Evolutionary conservation across 2,888 invertebrate species (phyloP).

Genomic region (Craniophora ligustri): DNA sequence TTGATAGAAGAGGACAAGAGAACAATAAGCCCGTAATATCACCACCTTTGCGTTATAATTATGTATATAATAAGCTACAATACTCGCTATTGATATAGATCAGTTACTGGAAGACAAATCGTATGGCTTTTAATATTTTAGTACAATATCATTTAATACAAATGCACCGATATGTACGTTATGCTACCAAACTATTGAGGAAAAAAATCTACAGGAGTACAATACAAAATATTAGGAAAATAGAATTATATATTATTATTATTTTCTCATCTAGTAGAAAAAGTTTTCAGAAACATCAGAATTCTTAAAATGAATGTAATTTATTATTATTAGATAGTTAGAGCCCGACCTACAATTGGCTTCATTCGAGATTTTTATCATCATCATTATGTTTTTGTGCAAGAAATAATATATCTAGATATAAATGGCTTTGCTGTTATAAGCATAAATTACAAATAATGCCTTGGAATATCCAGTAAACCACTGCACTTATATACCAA

Average conservation of each 20-base stretch:
- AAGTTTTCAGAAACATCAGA: constrained; percentile 78
- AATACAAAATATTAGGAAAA: constrained; percentile 86
- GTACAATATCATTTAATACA: constrained; percentile 80
- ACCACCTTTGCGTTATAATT: constrained; percentile 75
- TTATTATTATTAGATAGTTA: constrained; percentile 44
- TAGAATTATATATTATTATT: constrained; percentile 77
- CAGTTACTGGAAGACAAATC: constrained; percentile 89
- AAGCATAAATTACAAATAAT: background rate
- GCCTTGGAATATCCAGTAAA: background rate
- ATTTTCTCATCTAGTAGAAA: constrained; percentile 70
- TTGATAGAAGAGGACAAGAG: constrained; percentile 10
- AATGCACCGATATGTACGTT: constrained; percentile 84
- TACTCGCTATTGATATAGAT: constrained; percentile 87
- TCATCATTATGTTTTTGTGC: constrained; percentile 26
- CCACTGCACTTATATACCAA: background rate
- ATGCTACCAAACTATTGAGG: constrained; percentile 83
- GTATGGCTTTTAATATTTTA: constrained; percentile 87
- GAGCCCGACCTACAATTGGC: constrained; percentile 46
- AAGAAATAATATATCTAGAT: constrained; percentile 16
- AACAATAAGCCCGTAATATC: constrained; percentile 66
- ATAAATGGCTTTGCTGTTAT: constrained; percentile 3
- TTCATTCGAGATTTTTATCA: constrained; percentile 1
- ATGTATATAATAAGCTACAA: constrained; percentile 87
- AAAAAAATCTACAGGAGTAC: constrained; percentile 77
- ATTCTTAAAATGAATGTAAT: constrained; percentile 63